Evolutionary conservation across 2,113 vertebrate species (phyloP).

Genomic region (Parotia lawesii): DNA sequence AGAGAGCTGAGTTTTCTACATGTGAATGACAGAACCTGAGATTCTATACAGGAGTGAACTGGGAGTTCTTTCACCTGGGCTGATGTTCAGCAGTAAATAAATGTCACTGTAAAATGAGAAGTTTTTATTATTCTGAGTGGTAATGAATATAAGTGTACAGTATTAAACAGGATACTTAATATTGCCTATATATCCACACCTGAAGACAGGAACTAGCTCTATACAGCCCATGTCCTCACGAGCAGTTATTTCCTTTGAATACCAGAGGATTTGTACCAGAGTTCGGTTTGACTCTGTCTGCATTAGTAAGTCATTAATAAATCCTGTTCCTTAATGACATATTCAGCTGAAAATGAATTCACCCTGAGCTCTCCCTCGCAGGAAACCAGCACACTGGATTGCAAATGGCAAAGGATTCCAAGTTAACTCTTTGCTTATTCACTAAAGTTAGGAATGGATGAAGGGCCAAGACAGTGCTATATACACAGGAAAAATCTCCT

Average conservation of each 20-base stretch:
- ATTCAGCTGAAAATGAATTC: slow-evolving; percentile 67
- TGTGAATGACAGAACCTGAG: slow-evolving; percentile 77
- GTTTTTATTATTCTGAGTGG: slow-evolving; percentile 67
- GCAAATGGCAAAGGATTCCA: slow-evolving; percentile 30
- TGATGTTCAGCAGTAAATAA: slow-evolving; percentile 49
- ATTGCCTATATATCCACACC: slow-evolving; percentile 69
- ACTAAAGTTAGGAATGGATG: neutral
- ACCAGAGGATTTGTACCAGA: neutral
- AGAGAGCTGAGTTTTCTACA: slow-evolving; percentile 77
- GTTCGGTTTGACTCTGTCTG: slow-evolving; percentile 46
- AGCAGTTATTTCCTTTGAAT: neutral
- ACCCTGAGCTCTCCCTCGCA: slow-evolving; percentile 35
- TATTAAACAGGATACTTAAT: slow-evolving; percentile 70
- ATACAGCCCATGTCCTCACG: neutral
- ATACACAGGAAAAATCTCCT: neutral
- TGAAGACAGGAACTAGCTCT: slow-evolving; percentile 47
- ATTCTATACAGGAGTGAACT: slow-evolving; percentile 62
- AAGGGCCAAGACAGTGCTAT: neutral
- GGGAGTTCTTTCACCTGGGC: slow-evolving; percentile 50
- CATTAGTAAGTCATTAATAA: slow-evolving; percentile 69
- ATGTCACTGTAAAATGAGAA: slow-evolving; percentile 63
- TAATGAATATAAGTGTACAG: slow-evolving; percentile 73
- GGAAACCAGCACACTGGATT: slow-evolving; percentile 18
- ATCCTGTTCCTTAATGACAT: slow-evolving; percentile 70
- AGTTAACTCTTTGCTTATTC: slow-evolving; percentile 29